These are phyloP conservation scores for Cottoperca gobio DNA, from an alignment of 2,797 vertebrate genomes.

Conservation along the genomic window DNA sequence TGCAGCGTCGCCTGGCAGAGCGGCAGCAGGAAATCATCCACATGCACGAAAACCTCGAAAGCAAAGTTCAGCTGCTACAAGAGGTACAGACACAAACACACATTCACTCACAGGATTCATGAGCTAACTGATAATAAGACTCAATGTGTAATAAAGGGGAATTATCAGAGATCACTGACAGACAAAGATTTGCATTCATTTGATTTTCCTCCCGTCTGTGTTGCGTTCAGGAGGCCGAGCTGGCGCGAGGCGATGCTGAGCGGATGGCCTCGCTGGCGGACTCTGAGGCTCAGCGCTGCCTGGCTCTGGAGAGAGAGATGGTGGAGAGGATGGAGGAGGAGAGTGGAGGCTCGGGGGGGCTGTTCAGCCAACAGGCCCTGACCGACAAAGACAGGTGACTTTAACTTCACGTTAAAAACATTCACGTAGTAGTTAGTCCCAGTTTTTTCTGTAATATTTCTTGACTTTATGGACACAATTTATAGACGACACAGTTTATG, in stretches of 20 bases:
- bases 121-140: background rate
- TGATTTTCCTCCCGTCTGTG: background rate
- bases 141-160: background rate
- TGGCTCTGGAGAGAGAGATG: constrained; percentile 86
- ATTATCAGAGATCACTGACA: background rate
- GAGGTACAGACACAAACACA: constrained; percentile 78
- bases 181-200: background rate
- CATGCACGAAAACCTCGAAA: constrained; percentile 87
- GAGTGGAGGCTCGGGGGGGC: constrained; percentile 24
- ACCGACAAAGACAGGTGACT: constrained; percentile 85
- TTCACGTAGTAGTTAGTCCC: background rate
- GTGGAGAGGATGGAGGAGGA: constrained; percentile 65
- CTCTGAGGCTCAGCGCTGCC: constrained; percentile 84
- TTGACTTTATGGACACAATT: background rate
- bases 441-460: too few species aligned
- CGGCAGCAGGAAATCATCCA: constrained; percentile 88
- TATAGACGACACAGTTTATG: background rate
- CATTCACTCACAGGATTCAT: background rate
- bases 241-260: constrained; percentile 85
- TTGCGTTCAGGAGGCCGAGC: constrained; percentile 85
- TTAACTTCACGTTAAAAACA: too few species aligned
- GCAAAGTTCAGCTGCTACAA: constrained; percentile 90
- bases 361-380: constrained; percentile 36
- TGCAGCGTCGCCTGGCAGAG: constrained; percentile 84
- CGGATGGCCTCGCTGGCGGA: constrained; percentile 84